Evolutionary conservation across 2,888 invertebrate species (phyloP), one percentile per base, ranked within the genome.

Genomic region (Andrena marginata): DNA sequence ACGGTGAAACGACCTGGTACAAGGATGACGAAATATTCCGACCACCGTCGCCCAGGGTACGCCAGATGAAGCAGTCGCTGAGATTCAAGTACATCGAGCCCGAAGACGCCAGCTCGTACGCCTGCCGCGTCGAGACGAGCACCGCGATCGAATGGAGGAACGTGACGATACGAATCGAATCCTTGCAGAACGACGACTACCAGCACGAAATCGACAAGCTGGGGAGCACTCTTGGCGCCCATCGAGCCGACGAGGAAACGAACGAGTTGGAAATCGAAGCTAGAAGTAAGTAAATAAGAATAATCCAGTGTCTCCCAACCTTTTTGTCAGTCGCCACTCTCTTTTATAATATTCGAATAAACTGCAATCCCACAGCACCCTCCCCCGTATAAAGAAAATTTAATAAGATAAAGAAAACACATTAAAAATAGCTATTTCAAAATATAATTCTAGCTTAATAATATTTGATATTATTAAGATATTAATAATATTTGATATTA

Each of bases 261-360:
- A 94, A 94, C 83, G 93, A 93, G 79, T 90, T 93, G 67, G 92
- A 92, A 54, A 76, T 86, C 54, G 92, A 90, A 49, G 78, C 90
- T 33, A 91, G 89, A 89, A 91, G 93, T 94, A 64, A 89, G 90
- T 82, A 35, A 5, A 54, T 20, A 42, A 16, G 16, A 42, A 42
- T 16, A 42, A 42, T 42, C 4, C 13, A 42, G 42, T 42, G 16
- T 42, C 16, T 4, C 42, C 42, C 42, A 42, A 0, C 0, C 42
- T 16, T 16, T 42, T 42, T 16, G n/a, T 42, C 4, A 42, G 42
- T 13, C 13, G 3, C 35, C 1, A 42, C 10, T 2, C 13, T 2
- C 3, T 42, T 42, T 42, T 10, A 42, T 42, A 42, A 42, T 42
- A 42, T 13, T 10, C 13, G 13, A 42, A 13, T 42, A 42, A 42